Evolutionary conservation across 2,797 vertebrate species (phyloP).

Genomic region (Cephalopachus bancanus): DNA sequence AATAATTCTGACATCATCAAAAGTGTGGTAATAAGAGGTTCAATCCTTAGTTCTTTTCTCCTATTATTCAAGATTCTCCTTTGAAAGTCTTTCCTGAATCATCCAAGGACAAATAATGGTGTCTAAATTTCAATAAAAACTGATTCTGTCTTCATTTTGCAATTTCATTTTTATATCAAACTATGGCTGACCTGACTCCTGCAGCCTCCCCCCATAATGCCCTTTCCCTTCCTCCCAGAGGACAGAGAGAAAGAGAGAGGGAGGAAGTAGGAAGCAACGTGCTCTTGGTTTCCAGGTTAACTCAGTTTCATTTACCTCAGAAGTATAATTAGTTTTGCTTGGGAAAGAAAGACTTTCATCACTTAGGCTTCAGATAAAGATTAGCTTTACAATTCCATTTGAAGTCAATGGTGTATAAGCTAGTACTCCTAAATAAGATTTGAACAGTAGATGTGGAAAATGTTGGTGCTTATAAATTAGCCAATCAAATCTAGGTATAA

Average conservation of each 20-base stretch:
- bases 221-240: neutral
- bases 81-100: conserved; percentile 39
- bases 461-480: conserved; percentile 62
- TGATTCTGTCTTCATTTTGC: conserved; percentile 14
- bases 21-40: neutral
- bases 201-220: neutral
- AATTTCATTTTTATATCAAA: conserved; percentile 1
- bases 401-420: conserved; percentile 49
- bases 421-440: conserved; percentile 52
- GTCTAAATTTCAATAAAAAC: conserved; percentile 57
- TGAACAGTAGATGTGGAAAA: conserved; percentile 61
- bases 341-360: conserved; percentile 58
- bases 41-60: conserved; percentile 26
- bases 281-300: conserved; percentile 33
- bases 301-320: conserved; percentile 51
- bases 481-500: conserved; percentile 39
- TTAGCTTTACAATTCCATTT: conserved; percentile 41
- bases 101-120: neutral
- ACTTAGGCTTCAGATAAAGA: conserved; percentile 54
- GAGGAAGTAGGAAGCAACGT: neutral
- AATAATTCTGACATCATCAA: conserved; percentile 54
- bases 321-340: conserved; percentile 57
- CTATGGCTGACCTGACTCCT: neutral
- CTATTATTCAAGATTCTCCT: conserved; percentile 46
- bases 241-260: neutral